Evolutionary conservation across 2,113 vertebrate species (phyloP).

Genomic region (Otolemur garnettii): DNA sequence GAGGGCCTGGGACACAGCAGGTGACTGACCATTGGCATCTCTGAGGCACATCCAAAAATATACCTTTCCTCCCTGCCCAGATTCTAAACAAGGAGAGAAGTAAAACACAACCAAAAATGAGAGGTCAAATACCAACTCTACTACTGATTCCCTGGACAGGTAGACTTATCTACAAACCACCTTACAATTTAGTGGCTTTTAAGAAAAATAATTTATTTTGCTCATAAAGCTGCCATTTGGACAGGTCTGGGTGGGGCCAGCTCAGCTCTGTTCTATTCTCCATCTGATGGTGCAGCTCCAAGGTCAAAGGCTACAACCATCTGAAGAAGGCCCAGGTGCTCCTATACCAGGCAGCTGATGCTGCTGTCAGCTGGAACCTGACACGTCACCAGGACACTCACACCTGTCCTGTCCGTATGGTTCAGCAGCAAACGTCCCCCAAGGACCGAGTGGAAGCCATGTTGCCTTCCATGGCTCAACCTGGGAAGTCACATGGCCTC

Average conservation of each 20-base stretch:
- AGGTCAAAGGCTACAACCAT: neutral
- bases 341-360: too few relatives aligned
- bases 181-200: neutral
- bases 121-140: neutral
- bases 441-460: neutral
- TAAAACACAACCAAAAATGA: neutral
- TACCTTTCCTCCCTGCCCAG: neutral
- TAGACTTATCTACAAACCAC: neutral
- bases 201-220: neutral
- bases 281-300: neutral
- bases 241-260: neutral
- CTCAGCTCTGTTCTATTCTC: too few relatives aligned
- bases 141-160: neutral
- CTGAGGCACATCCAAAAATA: too few relatives aligned
- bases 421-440: neutral
- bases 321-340: neutral
- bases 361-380: neutral
- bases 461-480: neutral
- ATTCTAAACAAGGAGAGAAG: neutral
- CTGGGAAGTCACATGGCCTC: neutral
- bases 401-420: neutral
- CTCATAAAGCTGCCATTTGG: neutral
- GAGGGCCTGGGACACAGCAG: neutral
- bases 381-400: neutral
- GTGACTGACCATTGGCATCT: neutral